Evolutionary conservation across 2,113 vertebrate species (phyloP).

Genomic region (Okapia johnstoni): DNA sequence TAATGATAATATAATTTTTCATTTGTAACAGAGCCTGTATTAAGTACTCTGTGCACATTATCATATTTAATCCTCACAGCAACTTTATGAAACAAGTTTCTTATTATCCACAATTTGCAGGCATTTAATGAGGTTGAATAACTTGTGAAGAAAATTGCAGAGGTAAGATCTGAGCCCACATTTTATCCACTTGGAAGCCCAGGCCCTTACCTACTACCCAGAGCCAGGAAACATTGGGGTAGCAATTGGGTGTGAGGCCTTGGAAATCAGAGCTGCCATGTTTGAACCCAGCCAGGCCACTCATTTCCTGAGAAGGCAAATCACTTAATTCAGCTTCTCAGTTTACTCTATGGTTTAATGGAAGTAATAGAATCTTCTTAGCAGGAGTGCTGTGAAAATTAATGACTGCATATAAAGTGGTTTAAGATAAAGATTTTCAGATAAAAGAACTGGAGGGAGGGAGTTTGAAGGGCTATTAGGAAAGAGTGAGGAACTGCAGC

Average conservation of each 20-base stretch:
- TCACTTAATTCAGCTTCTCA: constrained; percentile 39
- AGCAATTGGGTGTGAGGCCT: not conserved
- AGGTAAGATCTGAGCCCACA: not conserved
- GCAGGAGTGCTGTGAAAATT: constrained; percentile 49
- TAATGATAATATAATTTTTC: not conserved
- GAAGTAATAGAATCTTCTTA: constrained; percentile 45
- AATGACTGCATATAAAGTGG: constrained; percentile 20
- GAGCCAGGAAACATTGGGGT: not conserved
- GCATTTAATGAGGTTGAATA: not conserved
- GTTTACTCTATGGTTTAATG: constrained; percentile 48
- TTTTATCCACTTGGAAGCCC: not conserved
- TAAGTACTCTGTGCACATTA: not conserved
- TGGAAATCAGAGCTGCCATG: not conserved
- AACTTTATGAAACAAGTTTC: constrained; percentile 38
- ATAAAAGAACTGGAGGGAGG: constrained; percentile 14
- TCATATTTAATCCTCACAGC: constrained; percentile 23
- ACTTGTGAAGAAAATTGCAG: not conserved
- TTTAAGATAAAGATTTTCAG: constrained; percentile 49
- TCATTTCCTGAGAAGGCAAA: constrained; percentile 18
- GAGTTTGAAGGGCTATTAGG: not conserved
- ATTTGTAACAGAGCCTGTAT: not conserved
- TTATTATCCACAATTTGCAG: not conserved
- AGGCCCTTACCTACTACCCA: not conserved
- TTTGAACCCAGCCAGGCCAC: not conserved
- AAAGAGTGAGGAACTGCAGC: not conserved